Base-by-base conservation (phyloP, 2,113 vertebrate species). In the Notothenia coriiceps region DNA sequence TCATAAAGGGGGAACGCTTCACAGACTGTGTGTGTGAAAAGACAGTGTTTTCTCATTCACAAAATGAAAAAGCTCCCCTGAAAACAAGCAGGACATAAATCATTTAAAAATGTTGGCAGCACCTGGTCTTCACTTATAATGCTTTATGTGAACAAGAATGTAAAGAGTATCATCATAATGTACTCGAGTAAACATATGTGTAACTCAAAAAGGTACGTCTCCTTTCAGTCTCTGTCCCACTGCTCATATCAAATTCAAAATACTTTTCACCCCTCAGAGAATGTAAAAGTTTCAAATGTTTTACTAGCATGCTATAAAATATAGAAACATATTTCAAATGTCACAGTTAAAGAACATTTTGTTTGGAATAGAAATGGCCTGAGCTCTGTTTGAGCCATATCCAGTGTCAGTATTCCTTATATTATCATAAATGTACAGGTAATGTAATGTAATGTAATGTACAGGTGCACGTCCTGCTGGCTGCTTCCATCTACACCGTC, bases 391-490 rank as follows among this genome's bases (percentile, higher is more conserved):
- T 72, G 49, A 69, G 22, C n/a, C 7, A 43, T 6, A 0, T 54
- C 52, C 33, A n/a, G 25, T 47, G 0, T 54, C 29, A 49, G 17
- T 4, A 10, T 2, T 25, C 52, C 54, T 65, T 33, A 44, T 9
- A 56, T 71, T 47, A 88, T 88, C 76, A 68, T 22, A 52, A 46
- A 77, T 43, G 20, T 49, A 18, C 72, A 80, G 20, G 49, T 66
- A 22, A 22, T 22, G 22, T 1, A 22, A 22, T 22, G 22, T 22
- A 22, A 22, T 22, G 22, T 22, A 46, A 77, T 43, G 20, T 49
- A 18, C 72, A 80, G 20, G 49, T 66, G 57, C 60, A 55, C 29
- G 8, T 43, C 25, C 25, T 8, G 43, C 6, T 43, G 54, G 55
- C 56, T n/a, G 7, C 25, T 40, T 61, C 40, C 56, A 35, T 72